Conservation (phyloP, 92 coral and sea anemone genomes). For the Palythoa heliodiscus region DNA sequence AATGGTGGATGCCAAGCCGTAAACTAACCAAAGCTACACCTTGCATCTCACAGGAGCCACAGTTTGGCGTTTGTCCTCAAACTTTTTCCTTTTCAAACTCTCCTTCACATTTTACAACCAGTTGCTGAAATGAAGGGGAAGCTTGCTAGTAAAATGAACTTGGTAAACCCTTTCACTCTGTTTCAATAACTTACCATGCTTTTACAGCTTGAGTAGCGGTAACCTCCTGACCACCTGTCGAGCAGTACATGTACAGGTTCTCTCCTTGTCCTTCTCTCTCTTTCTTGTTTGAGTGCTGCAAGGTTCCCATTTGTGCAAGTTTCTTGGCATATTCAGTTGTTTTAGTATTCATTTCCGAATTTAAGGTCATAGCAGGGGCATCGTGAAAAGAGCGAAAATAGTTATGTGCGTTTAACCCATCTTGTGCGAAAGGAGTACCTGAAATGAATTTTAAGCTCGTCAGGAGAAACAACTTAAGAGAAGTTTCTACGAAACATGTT, state of each 20-base stretch:
- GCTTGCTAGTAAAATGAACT: too few species aligned
- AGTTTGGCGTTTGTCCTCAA: too few species aligned
- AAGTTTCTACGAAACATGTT: too few species aligned
- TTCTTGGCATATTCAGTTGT: constrained; percentile 35
- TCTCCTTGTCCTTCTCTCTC: constrained; percentile 50
- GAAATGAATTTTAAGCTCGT: not conserved
- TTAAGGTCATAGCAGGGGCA: constrained; percentile 34
- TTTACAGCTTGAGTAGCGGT: not conserved
- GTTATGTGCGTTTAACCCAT: constrained; percentile 45
- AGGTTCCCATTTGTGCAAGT: not conserved
- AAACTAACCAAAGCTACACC: too few species aligned
- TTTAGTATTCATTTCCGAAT: constrained; percentile 26
- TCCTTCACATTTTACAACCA: too few species aligned
- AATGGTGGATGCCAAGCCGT: too few species aligned
- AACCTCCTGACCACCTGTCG: not conserved
- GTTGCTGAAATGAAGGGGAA: too few species aligned
- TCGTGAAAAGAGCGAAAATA: constrained; percentile 46
- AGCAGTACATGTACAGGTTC: constrained; percentile 2
- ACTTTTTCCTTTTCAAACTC: too few species aligned
- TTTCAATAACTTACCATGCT: not conserved
- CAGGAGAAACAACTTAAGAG: too few species aligned
- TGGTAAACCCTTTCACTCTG: not conserved
- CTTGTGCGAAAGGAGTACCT: constrained; percentile 34
- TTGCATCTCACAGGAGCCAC: too few species aligned
- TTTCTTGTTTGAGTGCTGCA: constrained; percentile 28